Percentiles rank a stretch among this genome's conserved stretches.
Conservation (phyloP, 2,888 invertebrate genomes). For the Sisyra terminalis region DNA sequence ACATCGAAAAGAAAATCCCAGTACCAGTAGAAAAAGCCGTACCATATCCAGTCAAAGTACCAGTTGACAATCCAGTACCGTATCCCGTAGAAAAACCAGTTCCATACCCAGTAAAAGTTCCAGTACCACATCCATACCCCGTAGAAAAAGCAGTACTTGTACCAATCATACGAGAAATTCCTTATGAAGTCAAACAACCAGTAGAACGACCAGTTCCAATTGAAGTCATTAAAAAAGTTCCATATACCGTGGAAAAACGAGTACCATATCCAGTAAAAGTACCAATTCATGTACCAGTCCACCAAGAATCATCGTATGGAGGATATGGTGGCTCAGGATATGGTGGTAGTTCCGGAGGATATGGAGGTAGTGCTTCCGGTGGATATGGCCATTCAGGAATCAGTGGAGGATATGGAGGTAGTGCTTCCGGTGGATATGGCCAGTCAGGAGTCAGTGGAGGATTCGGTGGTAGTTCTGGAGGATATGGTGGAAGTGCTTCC, state of each 20-base stretch:
- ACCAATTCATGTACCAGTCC: conserved; percentile 39
- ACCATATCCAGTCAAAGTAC: conserved; percentile 41
- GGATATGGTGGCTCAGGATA: background rate
- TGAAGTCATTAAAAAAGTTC: conserved; percentile 44
- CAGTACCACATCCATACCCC: conserved; percentile 39
- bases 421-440: conserved; percentile 8
- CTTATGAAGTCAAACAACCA: conserved; percentile 41
- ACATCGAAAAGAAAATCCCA: conserved; percentile 51
- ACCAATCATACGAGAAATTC: conserved; percentile 46
- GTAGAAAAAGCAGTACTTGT: conserved; percentile 45
- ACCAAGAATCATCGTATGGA: conserved; percentile 9
- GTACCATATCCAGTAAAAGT: conserved; percentile 46
- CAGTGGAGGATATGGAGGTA: background rate
- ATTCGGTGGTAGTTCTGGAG: too few species aligned
- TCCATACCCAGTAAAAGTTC: conserved; percentile 52
- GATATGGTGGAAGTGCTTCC: background rate
- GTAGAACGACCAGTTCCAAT: conserved; percentile 47
- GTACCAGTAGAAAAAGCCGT: conserved; percentile 55
- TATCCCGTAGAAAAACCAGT: conserved; percentile 57
- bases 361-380: background rate
- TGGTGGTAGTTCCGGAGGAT: too few species aligned
- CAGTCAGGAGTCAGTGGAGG: too few species aligned
- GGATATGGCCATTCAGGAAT: background rate
- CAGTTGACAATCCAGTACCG: conserved; percentile 44
- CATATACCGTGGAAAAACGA: conserved; percentile 41